Evolutionary conservation across 2,113 vertebrate genomes (phyloP).

Genomic region (Bos indicus): DNA sequence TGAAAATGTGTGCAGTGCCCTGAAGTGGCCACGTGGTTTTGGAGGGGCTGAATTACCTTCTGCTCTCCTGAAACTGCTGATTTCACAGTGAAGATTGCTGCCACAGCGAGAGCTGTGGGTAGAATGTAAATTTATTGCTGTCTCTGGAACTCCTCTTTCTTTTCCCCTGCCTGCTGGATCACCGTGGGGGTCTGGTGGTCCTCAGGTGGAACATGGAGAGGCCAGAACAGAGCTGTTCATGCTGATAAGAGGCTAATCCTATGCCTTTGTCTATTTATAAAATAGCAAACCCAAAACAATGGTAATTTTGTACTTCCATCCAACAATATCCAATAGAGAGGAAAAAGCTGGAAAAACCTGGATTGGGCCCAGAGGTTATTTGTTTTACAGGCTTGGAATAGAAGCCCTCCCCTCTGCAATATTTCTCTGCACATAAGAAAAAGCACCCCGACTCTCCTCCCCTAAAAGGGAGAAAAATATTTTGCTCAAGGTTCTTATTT

Average conservation of each 20-base stretch:
- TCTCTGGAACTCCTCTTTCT: neutral
- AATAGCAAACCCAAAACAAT: neutral
- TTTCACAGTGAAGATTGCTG: constrained; percentile 22
- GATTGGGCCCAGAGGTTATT: neutral
- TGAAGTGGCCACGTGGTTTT: neutral
- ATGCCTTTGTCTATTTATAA: neutral
- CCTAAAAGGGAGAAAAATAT: neutral
- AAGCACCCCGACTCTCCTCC: neutral
- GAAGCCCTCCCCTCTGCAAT: neutral
- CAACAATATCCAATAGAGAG: neutral
- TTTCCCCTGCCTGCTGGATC: neutral
- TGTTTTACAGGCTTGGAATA: neutral
- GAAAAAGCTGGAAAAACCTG: neutral
- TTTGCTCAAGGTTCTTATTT: constrained; percentile 18
- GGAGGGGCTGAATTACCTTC: neutral
- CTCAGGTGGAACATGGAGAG: neutral
- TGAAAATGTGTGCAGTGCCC: neutral
- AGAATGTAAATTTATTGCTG: neutral
- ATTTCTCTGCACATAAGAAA: neutral
- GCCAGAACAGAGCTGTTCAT: neutral
- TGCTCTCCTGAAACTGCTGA: neutral
- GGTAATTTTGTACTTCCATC: neutral
- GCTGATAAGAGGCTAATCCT: neutral
- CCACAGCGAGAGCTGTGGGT: neutral
- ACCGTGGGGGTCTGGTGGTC: neutral